Evolutionary conservation across 2,888 invertebrate genomes (phyloP), one percentile per base, ranked within the genome.

Genomic region (Phasia obesa): DNA sequence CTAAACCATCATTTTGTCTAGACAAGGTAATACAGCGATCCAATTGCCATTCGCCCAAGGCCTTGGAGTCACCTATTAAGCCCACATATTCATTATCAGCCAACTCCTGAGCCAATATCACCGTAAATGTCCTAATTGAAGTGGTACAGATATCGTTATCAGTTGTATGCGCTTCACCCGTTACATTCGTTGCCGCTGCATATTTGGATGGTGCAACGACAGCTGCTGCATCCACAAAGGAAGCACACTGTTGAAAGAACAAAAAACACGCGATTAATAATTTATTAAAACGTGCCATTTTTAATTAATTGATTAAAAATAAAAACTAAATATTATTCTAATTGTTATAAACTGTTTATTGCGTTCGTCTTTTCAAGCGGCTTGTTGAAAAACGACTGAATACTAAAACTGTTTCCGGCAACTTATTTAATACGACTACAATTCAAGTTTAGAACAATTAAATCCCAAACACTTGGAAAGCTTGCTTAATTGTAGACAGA

Each of bases 21-120:
- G 89, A 88, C 71, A 91, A 88, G 3, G 90, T 87, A 17, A 95
- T 90, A 83, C 94, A 93, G 86, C 93, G 92, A 47, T 93, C 92
- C 55, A 93, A 92, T 84, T 93, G 92, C 96, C 96, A 97, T 87
- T 93, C 93, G 13, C 97, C 97, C 64, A 97, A 92, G 84, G 94
- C 93, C 25, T 92, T 89, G 74, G 93, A 93, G 88, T 93, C 94
- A 38, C 97, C 97, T 4, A 94, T 93, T 51, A 97, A 92, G 85
- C 94, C 96, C 13, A 96, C 93, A 67, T 92, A 92, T 91, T 96
- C 96, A 67, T 93, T 93, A 0, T 93, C 90, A 53, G 90, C 91
- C 38, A 95, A 88, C 75, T 93, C 90, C 11, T 85, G 64, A 49
- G 92, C 89, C 88, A 92, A 91, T 86, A 93, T 87, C 64, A 90